Percentiles rank a stretch among this genome's conserved stretches.
Conservation (phyloP, 2,113 vertebrate species). For the Corapipo altera region DNA sequence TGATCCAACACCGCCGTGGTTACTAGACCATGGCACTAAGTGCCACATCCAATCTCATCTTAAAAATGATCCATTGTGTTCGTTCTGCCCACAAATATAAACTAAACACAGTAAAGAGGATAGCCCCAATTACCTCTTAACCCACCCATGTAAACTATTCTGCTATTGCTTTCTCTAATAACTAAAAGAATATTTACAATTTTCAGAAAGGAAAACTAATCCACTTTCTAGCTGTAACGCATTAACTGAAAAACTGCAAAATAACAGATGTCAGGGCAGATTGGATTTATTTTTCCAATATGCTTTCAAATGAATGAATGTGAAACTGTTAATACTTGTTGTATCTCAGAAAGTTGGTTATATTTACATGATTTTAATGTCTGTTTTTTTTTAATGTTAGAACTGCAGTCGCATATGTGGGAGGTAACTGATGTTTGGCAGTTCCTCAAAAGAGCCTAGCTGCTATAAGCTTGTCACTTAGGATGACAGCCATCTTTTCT, state of each 20-base stretch:
- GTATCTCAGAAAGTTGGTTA: slow-evolving; percentile 19
- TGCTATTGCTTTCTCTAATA: neutral
- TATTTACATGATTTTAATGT: slow-evolving; percentile 46
- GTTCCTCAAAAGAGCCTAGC: neutral
- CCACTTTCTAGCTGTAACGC: neutral
- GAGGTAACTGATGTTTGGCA: slow-evolving; percentile 22
- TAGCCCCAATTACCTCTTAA: neutral
- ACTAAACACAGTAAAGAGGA: neutral
- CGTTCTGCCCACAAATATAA: neutral
- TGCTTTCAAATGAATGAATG: slow-evolving; percentile 53
- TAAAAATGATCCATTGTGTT: neutral
- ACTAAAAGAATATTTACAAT: neutral
- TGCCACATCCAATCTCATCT: too few species aligned
- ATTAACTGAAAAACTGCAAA: slow-evolving; percentile 3
- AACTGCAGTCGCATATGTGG: neutral
- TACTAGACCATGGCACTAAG: too few species aligned
- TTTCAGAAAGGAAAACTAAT: slow-evolving; percentile 1
- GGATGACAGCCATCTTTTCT: neutral
- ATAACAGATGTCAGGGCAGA: slow-evolving; percentile 49
- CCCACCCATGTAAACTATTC: neutral
- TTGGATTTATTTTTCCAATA: slow-evolving; percentile 61
- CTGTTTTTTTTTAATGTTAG: slow-evolving; percentile 20
- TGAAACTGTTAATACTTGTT: slow-evolving; percentile 49
- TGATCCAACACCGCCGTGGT: too few species aligned
- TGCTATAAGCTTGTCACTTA: slow-evolving; percentile 3